Conservation (phyloP, 2,113 vertebrate species). For the Tetrao urogallus region DNA sequence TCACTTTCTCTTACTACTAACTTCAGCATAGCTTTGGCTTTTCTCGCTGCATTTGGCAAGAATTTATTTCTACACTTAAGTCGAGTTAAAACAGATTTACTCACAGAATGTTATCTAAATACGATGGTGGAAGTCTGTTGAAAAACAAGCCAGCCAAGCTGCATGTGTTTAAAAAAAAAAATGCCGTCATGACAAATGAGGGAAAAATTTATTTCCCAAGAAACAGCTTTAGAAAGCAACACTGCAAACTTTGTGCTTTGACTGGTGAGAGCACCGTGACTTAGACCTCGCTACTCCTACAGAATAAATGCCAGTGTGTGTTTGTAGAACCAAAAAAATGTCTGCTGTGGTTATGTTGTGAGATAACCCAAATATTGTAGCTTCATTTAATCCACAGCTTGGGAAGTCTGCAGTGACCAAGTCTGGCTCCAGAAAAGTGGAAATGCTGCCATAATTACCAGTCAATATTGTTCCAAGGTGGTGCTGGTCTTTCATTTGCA, state of each 20-base stretch:
- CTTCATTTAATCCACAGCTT: not conserved
- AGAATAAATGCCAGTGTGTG: not conserved
- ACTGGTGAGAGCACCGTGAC: not conserved
- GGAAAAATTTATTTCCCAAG: not conserved
- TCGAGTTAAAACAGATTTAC: not conserved
- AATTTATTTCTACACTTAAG: not conserved
- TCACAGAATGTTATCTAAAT: not conserved
- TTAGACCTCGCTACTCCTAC: not conserved
- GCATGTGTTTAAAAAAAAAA: not conserved
- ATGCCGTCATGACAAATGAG: not conserved
- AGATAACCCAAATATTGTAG: not conserved
- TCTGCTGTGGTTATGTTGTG: not conserved
- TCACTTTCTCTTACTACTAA: not conserved
- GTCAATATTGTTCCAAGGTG: not conserved
- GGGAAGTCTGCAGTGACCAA: not conserved
- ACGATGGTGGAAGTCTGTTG: not conserved
- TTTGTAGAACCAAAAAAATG: not conserved
- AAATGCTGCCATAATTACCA: not conserved
- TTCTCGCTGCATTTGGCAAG: not conserved
- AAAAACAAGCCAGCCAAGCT: not conserved
- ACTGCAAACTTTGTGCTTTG: not conserved
- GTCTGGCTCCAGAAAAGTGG: not conserved
- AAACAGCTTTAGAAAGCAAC: not conserved
- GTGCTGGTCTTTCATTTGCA: not conserved
- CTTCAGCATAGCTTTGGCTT: not conserved